Evolutionary conservation across 2,888 invertebrate species (phyloP), one percentile per base, ranked within the genome.

Genomic region (Rapana venosa): DNA sequence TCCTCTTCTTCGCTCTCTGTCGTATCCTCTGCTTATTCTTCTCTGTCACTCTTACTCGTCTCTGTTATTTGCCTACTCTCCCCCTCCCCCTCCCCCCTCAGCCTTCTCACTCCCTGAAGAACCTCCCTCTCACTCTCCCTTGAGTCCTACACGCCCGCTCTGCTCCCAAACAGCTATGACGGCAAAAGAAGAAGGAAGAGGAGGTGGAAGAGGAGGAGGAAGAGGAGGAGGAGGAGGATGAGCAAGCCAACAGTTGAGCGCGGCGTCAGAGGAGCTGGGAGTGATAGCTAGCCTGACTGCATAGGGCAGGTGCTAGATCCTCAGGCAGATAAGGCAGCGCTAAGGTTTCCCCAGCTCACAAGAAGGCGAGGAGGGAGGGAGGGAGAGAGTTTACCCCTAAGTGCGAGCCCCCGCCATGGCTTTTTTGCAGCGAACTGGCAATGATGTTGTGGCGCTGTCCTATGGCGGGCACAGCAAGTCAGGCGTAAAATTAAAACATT

Each of bases 401-500:
- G 61, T 61, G 61, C 61, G 15, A 61, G 22, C 1, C 1, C 20
- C 15, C 6, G 61, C 6, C 6, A 61, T 61, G 61, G 61, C 61
- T 61, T 61, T 61, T 61, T 61, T 15, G 22, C 2, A 13, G 20
- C 20, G 61, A 15, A 22, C 20, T 61, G 22, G 61, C 15, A 61
- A 61, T 61, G 61, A 61, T 61, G 61, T 61, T 22, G 61, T 61
- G 15, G 61, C 61, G 15, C 61, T 61, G 61, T 61, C 87, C 61
- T 87, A 81, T 79, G 47, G 74, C 70, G 32, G 83, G 90, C 81
- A 88, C 87, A 70, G 66, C 87, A 26, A 90, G 90, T 87, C 87
- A 90, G 61, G 87, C 90, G 90, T 87, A 90, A 90, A 90, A 90
- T 90, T 90, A 87, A 90, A 90, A 90, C 90, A 90, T 90, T 87